Percentiles rank a stretch among this genome's conserved stretches.
Conservation (phyloP, 2,113 vertebrate species). For the Tor tambroides region DNA sequence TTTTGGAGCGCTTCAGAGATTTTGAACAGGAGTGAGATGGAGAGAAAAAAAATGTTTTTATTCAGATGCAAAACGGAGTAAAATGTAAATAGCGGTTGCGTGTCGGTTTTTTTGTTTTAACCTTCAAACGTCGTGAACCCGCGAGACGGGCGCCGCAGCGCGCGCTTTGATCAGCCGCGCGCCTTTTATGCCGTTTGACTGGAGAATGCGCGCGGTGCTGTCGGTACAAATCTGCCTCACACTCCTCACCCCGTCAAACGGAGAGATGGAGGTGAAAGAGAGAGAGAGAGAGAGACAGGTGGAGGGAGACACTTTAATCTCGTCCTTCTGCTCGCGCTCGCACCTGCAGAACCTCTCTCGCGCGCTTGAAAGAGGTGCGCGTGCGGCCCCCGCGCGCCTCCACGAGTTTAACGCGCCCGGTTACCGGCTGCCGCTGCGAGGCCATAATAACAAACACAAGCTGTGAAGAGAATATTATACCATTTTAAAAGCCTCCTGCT, state of each 20-base stretch:
- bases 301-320: conserved; percentile 71
- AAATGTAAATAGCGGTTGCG: conserved; percentile 77
- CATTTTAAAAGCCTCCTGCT: background rate
- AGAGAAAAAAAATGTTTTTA: conserved; percentile 71
- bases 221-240: conserved; percentile 78
- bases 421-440: conserved; percentile 27
- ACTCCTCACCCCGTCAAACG: conserved; percentile 56
- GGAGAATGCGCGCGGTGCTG: conserved; percentile 77
- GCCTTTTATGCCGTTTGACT: conserved; percentile 79
- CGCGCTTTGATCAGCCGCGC: conserved; percentile 77
- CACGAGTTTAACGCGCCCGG: conserved; percentile 32
- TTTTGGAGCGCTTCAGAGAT: conserved; percentile 43
- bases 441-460: conserved; percentile 23
- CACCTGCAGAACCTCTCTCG: conserved; percentile 73
- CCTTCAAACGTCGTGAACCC: conserved; percentile 56
- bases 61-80: conserved; percentile 73
- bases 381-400: conserved; percentile 51
- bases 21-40: conserved; percentile 54
- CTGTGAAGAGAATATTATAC: conserved; percentile 20
- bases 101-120: conserved; percentile 74
- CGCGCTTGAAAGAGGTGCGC: conserved; percentile 29
- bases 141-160: conserved; percentile 60
- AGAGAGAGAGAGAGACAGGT: conserved; percentile 3
- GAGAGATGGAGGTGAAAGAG: conserved; percentile 38
- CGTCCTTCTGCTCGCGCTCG: conserved; percentile 63